Base-by-base conservation (phyloP, 1,140 invertebrate genomes). In the Heliconius melpomene region DNA sequence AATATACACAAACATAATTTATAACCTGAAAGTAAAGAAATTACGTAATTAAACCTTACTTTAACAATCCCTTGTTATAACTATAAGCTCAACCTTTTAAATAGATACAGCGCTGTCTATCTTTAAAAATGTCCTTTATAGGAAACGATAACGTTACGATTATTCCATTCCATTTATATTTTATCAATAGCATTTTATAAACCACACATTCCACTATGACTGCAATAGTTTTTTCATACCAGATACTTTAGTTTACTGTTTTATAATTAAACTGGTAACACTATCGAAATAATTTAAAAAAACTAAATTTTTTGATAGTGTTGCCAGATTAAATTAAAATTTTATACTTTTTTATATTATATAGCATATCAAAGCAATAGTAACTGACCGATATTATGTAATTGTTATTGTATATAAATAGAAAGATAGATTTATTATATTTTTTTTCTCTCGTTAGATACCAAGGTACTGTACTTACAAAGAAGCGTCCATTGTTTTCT, bases 201-300 rank as follows among this genome's bases (percentile, higher is more conserved):
- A 85, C 80, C 73, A 73, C 82, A 86, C 87, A 89, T 87, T 89
- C 87, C 87, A 87, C 82, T 57, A 82, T 70, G 83, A 79, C 86
- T 87, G 87, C 87, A 89, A 87, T 89, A 89, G 87, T 85, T 66
- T 86, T 79, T 85, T 78, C 83, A 82, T 78, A 82, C 82, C 78
- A 85, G 85, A 86, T 86, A 52, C 23, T 82, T 85, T 86, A 82
- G 84, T 79, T 82, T 66, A 76, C 74, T 76, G 74, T 76, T 76
- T 74, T 66, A 70, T 52, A 71, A 80, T 84, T 79, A 29, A 50
- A 74, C 71, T 80, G 60, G 75, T 79, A 81, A 80, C 73, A 84
- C 79, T 79, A 50, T 40, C 23, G 13, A 26, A 60, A 60, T 11
- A 5, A 9, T 29, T 8, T 11, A 7, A 66, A 26, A 26, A 23